Evolutionary conservation across 2,888 invertebrate genomes (phyloP).

Genomic region (Caenorhabditis virilis): DNA sequence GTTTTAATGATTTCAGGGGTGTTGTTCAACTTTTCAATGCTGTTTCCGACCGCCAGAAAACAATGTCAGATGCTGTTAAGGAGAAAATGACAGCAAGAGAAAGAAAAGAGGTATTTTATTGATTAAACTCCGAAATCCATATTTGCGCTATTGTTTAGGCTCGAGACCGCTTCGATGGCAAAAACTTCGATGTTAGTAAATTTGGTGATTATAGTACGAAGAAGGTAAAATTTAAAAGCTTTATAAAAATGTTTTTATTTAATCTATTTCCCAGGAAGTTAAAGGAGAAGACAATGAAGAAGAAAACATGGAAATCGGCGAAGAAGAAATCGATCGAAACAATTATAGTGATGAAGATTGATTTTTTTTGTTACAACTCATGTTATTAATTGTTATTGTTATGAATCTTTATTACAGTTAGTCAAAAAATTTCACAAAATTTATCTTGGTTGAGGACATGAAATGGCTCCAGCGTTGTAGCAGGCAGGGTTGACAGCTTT

Average conservation of each 20-base stretch:
- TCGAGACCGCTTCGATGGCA: slow-evolving; percentile 27
- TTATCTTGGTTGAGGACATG: slow-evolving; percentile 30
- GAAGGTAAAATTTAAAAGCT: neutral
- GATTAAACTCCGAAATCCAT: slow-evolving; percentile 28
- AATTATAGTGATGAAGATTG: slow-evolving; percentile 27
- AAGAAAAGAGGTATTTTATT: slow-evolving; percentile 18
- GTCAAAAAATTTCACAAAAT: neutral
- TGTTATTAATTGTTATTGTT: slow-evolving; percentile 7
- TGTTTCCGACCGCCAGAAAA: slow-evolving; percentile 61
- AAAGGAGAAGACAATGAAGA: slow-evolving; percentile 16
- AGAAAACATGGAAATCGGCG: slow-evolving; percentile 17
- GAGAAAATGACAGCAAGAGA: slow-evolving; percentile 37
- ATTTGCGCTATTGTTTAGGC: too few species aligned
- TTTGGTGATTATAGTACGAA: too few species aligned
- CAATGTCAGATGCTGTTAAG: slow-evolving; percentile 35
- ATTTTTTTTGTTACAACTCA: neutral
- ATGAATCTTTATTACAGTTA: slow-evolving; percentile 5
- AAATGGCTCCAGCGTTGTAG: slow-evolving; percentile 25
- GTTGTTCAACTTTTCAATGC: slow-evolving; percentile 67
- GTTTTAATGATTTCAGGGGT: slow-evolving; percentile 44
- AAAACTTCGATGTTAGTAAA: slow-evolving; percentile 10
- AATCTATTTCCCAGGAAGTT: neutral
- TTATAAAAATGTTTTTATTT: neutral
- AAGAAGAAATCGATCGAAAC: slow-evolving; percentile 12
- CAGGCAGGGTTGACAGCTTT: slow-evolving; percentile 31